phyloP scores from a whole-genome alignment of 2,797 vertebrate genomes.

The Psittacula derbiana region DNA sequence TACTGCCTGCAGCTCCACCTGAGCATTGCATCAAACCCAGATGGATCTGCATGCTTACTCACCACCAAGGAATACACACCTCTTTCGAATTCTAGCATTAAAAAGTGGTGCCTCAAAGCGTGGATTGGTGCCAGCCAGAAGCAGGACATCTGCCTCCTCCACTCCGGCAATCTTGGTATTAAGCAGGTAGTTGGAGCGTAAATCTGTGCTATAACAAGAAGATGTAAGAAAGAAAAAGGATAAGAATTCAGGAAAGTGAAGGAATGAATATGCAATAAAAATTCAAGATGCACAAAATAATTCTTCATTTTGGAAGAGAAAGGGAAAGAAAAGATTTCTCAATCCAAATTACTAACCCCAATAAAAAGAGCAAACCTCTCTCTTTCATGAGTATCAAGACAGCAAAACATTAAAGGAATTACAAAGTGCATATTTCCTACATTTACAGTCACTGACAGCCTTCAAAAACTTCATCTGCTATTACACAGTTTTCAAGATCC shows the following conservation, averaged over 20 bases:
- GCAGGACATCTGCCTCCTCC: conserved; percentile 91
- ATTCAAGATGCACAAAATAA: background rate
- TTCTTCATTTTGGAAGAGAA: background rate
- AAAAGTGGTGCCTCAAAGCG: conserved; percentile 96
- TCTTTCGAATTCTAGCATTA: conserved; percentile 91
- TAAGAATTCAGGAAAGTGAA: background rate
- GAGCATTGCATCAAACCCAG: background rate
- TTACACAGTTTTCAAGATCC: background rate
- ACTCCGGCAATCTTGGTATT: conserved; percentile 92
- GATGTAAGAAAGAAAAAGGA: background rate
- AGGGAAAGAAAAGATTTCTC: background rate
- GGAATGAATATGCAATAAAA: background rate
- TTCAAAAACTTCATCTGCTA: background rate
- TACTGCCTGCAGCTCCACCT: background rate
- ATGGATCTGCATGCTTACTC: background rate
- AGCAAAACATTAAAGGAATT: background rate
- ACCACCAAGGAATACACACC: conserved; percentile 71
- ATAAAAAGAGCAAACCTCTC: background rate
- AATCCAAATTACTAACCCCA: background rate
- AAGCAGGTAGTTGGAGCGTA: conserved; percentile 96
- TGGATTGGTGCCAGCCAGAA: conserved; percentile 94
- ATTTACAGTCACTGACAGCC: background rate
- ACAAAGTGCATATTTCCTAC: background rate
- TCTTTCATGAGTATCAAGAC: background rate
- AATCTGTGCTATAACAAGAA: conserved; percentile 82